phyloP scores from a whole-genome alignment of 35 echinoderm and acorn worm genomes.

The Apostichopus californicus region DNA sequence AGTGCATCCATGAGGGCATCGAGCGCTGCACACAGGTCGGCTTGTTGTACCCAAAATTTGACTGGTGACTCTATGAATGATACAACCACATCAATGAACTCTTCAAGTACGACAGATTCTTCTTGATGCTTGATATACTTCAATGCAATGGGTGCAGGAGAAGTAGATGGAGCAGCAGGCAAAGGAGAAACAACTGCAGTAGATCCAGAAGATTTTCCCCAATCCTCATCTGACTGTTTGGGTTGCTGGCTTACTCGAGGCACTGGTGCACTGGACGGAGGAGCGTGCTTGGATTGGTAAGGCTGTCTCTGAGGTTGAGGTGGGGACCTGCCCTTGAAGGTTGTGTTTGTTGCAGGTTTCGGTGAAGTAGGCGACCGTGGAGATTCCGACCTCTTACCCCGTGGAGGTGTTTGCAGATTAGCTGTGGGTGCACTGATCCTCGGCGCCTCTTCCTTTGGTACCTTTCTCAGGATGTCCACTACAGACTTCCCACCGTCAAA shows the following conservation, averaged over 20 bases:
- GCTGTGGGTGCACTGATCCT: not conserved
- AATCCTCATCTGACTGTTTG: not conserved
- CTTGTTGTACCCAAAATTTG: conserved; percentile 37
- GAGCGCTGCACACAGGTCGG: conserved; percentile 24
- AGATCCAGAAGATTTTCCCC: conserved; percentile 1
- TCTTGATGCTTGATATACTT: conserved; percentile 28
- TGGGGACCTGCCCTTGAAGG: not conserved
- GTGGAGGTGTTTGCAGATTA: conserved; percentile 19
- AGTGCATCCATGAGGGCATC: conserved; percentile 45
- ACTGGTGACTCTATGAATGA: conserved; percentile 22
- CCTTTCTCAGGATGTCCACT: conserved; percentile 9
- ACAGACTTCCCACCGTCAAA: conserved; percentile 58
- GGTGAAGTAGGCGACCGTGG: conserved; percentile 6
- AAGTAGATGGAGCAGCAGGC: not conserved
- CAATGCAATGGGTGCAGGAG: not conserved
- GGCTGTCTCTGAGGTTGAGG: conserved; percentile 33
- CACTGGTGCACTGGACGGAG: not conserved
- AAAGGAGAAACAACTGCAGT: not conserved
- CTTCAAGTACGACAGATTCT: conserved; percentile 13
- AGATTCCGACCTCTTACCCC: conserved; percentile 28
- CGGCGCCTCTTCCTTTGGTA: conserved; percentile 1
- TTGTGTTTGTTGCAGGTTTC: not conserved
- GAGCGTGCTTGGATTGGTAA: not conserved
- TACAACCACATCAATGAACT: conserved; percentile 42
- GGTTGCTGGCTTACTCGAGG: not conserved